Conservation (phyloP, 2,113 vertebrate genomes). For the Rostratula benghalensis region DNA sequence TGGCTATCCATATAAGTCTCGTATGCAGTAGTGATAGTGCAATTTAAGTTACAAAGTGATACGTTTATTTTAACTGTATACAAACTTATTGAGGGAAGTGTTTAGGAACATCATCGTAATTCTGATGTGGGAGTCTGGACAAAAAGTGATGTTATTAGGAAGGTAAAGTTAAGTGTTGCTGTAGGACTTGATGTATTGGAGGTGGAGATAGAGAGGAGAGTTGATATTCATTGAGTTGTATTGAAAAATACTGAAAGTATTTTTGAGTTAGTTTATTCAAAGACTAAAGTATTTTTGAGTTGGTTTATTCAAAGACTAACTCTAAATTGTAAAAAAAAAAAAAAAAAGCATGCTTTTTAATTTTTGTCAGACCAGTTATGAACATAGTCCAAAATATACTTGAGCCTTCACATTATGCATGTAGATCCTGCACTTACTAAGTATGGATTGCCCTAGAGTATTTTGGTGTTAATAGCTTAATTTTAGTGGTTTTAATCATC, state of each 20-base stretch:
- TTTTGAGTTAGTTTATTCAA: not conserved
- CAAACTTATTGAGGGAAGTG: not conserved
- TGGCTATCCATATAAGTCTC: not conserved
- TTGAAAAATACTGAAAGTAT: not conserved
- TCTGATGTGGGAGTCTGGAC: not conserved
- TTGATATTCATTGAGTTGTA: not conserved
- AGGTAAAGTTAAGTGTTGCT: not conserved
- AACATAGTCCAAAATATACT: not conserved
- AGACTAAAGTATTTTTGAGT: not conserved
- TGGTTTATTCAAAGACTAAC: not conserved
- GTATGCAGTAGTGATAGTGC: not conserved
- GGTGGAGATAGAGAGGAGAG: accelerated
- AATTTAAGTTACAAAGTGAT: not conserved
- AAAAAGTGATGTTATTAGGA: not conserved
- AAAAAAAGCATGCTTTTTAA: not conserved
- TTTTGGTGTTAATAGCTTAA: not conserved
- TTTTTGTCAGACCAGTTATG: not conserved
- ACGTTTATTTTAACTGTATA: not conserved
- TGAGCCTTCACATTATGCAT: not conserved
- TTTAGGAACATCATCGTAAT: not conserved
- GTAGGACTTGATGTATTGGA: not conserved
- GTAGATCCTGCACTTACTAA: not conserved
- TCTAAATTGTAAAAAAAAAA: not conserved
- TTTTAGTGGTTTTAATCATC: not conserved
- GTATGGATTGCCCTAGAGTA: not conserved